Conservation (phyloP, 1,140 invertebrate species). For the Anastatus disparis region DNA sequence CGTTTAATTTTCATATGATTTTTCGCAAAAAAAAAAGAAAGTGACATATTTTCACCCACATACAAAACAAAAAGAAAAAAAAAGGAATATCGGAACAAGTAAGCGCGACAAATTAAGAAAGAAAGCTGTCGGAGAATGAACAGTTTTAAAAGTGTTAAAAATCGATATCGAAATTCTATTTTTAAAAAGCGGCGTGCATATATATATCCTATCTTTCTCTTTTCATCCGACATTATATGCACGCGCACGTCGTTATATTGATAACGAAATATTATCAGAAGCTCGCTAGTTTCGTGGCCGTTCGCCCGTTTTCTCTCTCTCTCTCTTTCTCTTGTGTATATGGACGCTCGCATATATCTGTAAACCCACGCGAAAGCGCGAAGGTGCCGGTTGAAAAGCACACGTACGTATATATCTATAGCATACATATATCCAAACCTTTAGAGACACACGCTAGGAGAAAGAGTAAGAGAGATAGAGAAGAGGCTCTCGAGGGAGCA, state of each 20-base stretch:
- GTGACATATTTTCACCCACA: too few relatives aligned
- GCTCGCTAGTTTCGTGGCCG: slow-evolving; percentile 47
- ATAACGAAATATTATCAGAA: slow-evolving; percentile 40
- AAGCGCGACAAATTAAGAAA: neutral
- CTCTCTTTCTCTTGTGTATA: too few relatives aligned
- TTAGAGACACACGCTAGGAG: neutral
- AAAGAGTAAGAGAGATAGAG: neutral
- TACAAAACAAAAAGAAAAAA: too few relatives aligned
- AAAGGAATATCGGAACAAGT: too few relatives aligned
- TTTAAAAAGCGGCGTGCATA: neutral
- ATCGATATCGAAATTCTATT: slow-evolving; percentile 23
- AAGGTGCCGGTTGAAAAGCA: slow-evolving; percentile 28
- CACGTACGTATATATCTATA: neutral
- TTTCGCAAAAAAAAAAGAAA: too few relatives aligned
- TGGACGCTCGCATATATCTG: too few relatives aligned
- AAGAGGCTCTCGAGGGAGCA: slow-evolving; percentile 18
- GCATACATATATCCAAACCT: neutral
- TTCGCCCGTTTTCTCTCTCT: neutral
- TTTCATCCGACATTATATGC: slow-evolving; percentile 24
- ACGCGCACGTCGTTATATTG: slow-evolving; percentile 20
- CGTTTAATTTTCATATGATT: too few relatives aligned
- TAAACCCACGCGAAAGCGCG: too few relatives aligned
- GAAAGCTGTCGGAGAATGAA: neutral
- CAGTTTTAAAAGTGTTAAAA: neutral
- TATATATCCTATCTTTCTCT: neutral